Evolutionary conservation across 2,888 invertebrate species (phyloP).

Genomic region (Mallateleia sp.): DNA sequence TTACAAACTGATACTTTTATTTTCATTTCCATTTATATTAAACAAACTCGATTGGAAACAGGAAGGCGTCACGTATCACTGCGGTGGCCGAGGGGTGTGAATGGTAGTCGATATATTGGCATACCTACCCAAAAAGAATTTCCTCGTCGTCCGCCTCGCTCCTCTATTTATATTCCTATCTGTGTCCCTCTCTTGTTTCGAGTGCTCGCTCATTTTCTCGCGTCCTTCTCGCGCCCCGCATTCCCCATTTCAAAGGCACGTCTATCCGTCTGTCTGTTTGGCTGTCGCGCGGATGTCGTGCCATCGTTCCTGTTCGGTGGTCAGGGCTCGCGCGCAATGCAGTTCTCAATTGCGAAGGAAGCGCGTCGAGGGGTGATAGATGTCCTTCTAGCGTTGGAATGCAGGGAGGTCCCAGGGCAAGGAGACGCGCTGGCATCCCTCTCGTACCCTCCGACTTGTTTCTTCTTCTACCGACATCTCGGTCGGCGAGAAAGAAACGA

Average conservation of each 20-base stretch:
- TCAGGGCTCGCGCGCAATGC: slow-evolving; percentile 82
- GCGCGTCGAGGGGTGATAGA: slow-evolving; percentile 87
- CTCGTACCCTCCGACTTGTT: slow-evolving; percentile 55
- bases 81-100: slow-evolving; percentile 73
- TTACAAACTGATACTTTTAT: too few relatives aligned
- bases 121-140: slow-evolving; percentile 89
- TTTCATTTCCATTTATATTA: too few relatives aligned
- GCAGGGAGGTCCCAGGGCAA: slow-evolving; percentile 79
- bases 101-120: slow-evolving; percentile 89
- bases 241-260: slow-evolving; percentile 77
- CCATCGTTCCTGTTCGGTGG: slow-evolving; percentile 80
- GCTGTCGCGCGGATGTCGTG: slow-evolving; percentile 78
- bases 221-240: slow-evolving; percentile 69
- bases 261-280: slow-evolving; percentile 82
- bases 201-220: slow-evolving; percentile 71
- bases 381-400: slow-evolving; percentile 88
- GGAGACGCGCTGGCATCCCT: slow-evolving; percentile 74
- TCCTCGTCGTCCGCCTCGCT: slow-evolving; percentile 84
- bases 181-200: slow-evolving; percentile 66
- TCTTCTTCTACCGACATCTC: slow-evolving; percentile 47
- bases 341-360: slow-evolving; percentile 87
- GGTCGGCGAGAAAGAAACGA: slow-evolving; percentile 46
- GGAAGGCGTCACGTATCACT: slow-evolving; percentile 88
- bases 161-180: slow-evolving; percentile 62
- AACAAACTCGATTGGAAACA: too few relatives aligned